These are phyloP conservation scores for Aradophagus sp. DNA, from an alignment of 1,140 invertebrate species.

Conservation along the genomic window DNA sequence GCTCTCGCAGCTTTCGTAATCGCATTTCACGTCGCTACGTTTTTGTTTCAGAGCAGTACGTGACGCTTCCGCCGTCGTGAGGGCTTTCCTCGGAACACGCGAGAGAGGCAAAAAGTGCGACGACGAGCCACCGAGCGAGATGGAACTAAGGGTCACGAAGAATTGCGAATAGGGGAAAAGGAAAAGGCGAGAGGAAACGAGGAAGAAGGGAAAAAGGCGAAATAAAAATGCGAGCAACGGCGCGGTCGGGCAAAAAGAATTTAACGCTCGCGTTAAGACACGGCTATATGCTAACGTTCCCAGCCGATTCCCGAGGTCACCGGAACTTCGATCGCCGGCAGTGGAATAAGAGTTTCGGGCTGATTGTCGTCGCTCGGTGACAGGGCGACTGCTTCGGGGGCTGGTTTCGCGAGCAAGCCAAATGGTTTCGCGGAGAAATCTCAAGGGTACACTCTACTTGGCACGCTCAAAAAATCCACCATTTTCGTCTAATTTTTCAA, in stretches of 20 bases:
- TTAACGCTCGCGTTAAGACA: slow-evolving; percentile 38
- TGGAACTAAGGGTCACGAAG: slow-evolving; percentile 41
- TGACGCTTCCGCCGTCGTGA: slow-evolving; percentile 71
- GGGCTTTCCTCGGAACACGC: slow-evolving; percentile 67
- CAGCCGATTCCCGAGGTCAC: too few species aligned
- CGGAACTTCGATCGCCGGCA: neutral
- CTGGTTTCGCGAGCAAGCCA: too few species aligned
- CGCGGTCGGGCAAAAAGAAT: slow-evolving; percentile 7
- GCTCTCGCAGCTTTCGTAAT: slow-evolving; percentile 74
- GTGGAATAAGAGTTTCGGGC: neutral
- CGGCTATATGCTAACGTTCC: slow-evolving; percentile 8
- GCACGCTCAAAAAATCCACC: too few species aligned
- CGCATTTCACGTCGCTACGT: slow-evolving; percentile 75
- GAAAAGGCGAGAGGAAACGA: slow-evolving; percentile 41
- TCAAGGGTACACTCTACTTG: too few species aligned
- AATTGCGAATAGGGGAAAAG: too few species aligned
- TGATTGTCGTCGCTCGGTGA: too few species aligned
- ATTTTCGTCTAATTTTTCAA: too few species aligned
- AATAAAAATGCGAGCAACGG: neutral
- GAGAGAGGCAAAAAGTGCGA: slow-evolving; percentile 54
- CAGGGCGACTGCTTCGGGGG: too few species aligned
- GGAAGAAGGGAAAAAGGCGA: slow-evolving; percentile 35
- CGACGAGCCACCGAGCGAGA: slow-evolving; percentile 39
- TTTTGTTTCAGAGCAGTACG: slow-evolving; percentile 75
- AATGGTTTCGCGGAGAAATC: too few species aligned